Evolutionary conservation across 1,140 invertebrate genomes (phyloP).

Genomic region (Bombus impatiens): DNA sequence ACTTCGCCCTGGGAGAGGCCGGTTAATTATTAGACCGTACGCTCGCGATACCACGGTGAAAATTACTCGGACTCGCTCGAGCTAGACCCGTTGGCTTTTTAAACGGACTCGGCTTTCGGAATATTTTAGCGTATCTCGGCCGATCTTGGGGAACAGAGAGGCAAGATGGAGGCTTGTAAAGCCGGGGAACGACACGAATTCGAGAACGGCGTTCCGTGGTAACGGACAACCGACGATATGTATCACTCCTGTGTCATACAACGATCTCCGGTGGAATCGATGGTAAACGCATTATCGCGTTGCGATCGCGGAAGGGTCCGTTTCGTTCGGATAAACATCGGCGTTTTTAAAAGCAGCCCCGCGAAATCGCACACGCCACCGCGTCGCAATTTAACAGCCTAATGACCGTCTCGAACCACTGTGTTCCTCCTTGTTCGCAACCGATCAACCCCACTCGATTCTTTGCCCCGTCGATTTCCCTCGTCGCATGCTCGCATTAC

Average conservation of each 20-base stretch:
- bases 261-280: conserved; percentile 30
- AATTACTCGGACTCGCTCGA: too few species aligned
- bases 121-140: not conserved
- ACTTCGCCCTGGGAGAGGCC: too few species aligned
- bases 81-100: not conserved
- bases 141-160: not conserved
- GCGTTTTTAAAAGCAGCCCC: not conserved
- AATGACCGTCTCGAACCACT: conserved; percentile 19
- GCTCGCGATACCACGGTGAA: too few species aligned
- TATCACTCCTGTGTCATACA: conserved; percentile 44
- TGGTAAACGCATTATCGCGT: conserved; percentile 38
- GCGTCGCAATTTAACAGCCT: conserved; percentile 9
- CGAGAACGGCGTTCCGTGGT: not conserved
- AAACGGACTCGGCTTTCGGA: not conserved
- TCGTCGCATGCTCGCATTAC: too few species aligned
- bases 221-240: conserved; percentile 41
- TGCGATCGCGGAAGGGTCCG: conserved; percentile 34
- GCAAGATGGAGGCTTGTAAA: conserved; percentile 3
- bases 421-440: conserved; percentile 9
- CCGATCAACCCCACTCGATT: conserved; percentile 10
- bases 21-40: too few species aligned
- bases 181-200: conserved; percentile 1
- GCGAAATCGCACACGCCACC: conserved; percentile 21
- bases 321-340: conserved; percentile 45
- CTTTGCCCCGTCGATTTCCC: too few species aligned